Evolutionary conservation across 2,113 vertebrate species (phyloP), one percentile per base, ranked within the genome.

Genomic region (Poeciliopsis prolifica): DNA sequence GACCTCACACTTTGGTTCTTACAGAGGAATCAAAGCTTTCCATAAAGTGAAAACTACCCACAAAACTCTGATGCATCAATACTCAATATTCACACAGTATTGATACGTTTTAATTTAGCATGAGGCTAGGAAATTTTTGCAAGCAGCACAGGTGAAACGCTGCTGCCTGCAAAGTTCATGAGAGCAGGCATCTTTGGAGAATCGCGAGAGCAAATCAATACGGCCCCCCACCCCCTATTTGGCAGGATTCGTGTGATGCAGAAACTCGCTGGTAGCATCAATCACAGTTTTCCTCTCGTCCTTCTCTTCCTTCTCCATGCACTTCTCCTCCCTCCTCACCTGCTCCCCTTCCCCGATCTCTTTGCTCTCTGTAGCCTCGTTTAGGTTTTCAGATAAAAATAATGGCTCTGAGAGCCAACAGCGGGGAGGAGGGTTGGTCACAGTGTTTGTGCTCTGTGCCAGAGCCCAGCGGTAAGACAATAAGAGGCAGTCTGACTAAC

Each of bases 311-410:
- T 78, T 85, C 68, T 73, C 77, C 22, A 24, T 63, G 69, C 26
- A 65, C 70, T 30, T 84, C 61, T 79, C 63, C 65, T 70, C 66
- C 42, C 73, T 61, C 66, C 60, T 68, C 82, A 2, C 35, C 35
- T 35, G 33, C 33, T 35, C 35, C 33, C 35, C 29, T 70, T 79
- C 66, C 82, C 78, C 62, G 68, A 77, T 87, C 63, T 82, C 68
- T 33, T 77, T 80, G 78, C 73, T 70, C 79, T 85, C 76, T 85
- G 70, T 78, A 75, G 86, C 79, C 78, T 78, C 73, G 60, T 86
- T 85, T 88, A 85, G 76, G 73, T 86, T 91, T 88, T 88, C 86
- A 89, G 88, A 92, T 91, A 90, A 88, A 91, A 90, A 90, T 90
- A 90, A 90, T 90, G 86, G 84, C 90, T 82, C 77, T 83, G 87